These are phyloP conservation scores for Canis aureus DNA, from an alignment of 2,113 vertebrate species.

Conservation along the genomic window DNA sequence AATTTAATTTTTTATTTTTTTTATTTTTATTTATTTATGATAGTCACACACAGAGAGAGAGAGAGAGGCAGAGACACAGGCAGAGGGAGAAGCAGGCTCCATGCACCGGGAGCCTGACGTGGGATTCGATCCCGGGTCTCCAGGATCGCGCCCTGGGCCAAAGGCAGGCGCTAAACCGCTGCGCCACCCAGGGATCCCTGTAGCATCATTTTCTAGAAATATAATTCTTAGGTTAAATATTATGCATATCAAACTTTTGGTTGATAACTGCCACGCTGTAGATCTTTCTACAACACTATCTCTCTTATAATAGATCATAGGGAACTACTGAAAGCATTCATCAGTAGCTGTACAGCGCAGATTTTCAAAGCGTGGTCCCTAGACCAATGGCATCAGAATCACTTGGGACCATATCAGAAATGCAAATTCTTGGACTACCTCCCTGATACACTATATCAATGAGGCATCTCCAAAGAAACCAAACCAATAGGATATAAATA, in stretches of 20 bases:
- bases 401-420: background rate
- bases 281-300: background rate
- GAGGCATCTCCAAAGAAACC: background rate
- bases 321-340: background rate
- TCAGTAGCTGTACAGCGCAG: background rate
- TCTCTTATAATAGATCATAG: background rate
- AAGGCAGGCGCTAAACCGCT: too few relatives aligned
- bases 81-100: too few relatives aligned
- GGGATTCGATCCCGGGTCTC: too few relatives aligned
- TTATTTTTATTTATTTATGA: too few relatives aligned
- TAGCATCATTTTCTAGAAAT: background rate
- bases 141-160: too few relatives aligned
- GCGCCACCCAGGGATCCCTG: too few relatives aligned
- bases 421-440: background rate
- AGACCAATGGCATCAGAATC: background rate
- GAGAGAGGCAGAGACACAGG: too few relatives aligned
- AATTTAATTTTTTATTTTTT: too few relatives aligned
- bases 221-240: conserved; percentile 3
- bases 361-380: background rate
- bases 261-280: background rate
- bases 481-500: background rate
- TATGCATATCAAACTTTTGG: background rate
- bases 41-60: too few relatives aligned
- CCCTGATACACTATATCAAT: background rate
- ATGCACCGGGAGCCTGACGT: too few relatives aligned